Percentiles rank a stretch among this genome's conserved stretches.
Evolutionary conservation across 2,888 invertebrate genomes (phyloP).

Genomic region (Cephus nigrinus): DNA sequence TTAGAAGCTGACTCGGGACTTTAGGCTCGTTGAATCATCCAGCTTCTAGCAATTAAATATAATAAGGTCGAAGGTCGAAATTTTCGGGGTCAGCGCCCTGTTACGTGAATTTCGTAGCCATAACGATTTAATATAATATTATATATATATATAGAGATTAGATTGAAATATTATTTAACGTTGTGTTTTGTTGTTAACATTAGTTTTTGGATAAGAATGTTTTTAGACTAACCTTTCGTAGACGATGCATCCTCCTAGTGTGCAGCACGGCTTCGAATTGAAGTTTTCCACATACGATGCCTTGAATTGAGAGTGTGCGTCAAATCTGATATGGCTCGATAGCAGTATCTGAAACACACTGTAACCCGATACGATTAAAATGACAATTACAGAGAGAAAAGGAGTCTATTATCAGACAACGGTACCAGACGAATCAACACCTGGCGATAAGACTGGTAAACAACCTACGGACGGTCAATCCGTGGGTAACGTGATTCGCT

Average conservation of each 20-base stretch:
- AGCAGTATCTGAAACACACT: slow-evolving; percentile 3
- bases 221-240: not conserved
- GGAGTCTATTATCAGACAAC: slow-evolving; percentile 67
- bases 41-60: not conserved
- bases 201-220: too few relatives aligned
- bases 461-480: slow-evolving; percentile 43
- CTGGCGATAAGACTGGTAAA: slow-evolving; percentile 52
- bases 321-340: not conserved
- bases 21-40: not conserved
- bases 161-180: slow-evolving; percentile 2
- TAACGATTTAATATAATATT: slow-evolving; percentile 3
- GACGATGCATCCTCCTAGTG: slow-evolving; percentile 10
- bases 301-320: not conserved
- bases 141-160: slow-evolving; percentile 3
- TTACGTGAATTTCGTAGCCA: slow-evolving; percentile 18
- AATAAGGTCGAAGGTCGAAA: too few relatives aligned
- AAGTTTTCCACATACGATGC: not conserved
- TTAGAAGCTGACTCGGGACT: not conserved
- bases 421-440: slow-evolving; percentile 62
- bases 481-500: slow-evolving; percentile 39
- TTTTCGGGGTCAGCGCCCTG: not conserved
- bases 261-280: slow-evolving; percentile 8
- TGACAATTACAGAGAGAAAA: slow-evolving; percentile 67
- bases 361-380: slow-evolving; percentile 11
- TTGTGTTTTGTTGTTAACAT: too few relatives aligned